A percentile compares a stretch with the other conserved stretches of the same genome.
Conservation (phyloP, 2,113 vertebrate genomes). For the Tychaedon coryphoeus region DNA sequence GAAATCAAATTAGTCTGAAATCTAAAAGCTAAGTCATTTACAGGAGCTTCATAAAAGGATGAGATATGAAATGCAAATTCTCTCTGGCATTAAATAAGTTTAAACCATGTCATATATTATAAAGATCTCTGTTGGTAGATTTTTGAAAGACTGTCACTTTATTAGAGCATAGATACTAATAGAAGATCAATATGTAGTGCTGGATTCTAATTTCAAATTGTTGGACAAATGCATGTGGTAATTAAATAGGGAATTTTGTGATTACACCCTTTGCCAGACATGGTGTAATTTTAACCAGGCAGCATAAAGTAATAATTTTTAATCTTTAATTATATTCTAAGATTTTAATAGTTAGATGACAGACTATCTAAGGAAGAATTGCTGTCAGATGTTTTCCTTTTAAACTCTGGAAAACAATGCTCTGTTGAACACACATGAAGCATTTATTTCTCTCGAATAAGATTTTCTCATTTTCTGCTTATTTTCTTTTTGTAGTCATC, state of each 20-base stretch:
- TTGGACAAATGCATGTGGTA: slow-evolving; percentile 29
- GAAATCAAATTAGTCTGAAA: slow-evolving; percentile 68
- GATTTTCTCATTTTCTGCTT: background rate
- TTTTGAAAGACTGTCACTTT: slow-evolving; percentile 60
- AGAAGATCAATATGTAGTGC: slow-evolving; percentile 57
- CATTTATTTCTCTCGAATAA: background rate
- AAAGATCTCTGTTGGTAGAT: slow-evolving; percentile 46
- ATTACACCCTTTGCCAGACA: slow-evolving; percentile 30
- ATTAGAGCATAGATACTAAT: slow-evolving; percentile 48
- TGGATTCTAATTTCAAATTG: slow-evolving; percentile 61
- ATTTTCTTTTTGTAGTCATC: slow-evolving; percentile 19
- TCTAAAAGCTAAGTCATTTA: slow-evolving; percentile 50
- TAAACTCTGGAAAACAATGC: slow-evolving; percentile 9
- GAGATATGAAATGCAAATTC: slow-evolving; percentile 65
- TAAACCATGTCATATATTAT: slow-evolving; percentile 46
- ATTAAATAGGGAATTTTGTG: slow-evolving; percentile 46
- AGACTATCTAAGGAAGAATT: background rate
- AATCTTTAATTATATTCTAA: background rate
- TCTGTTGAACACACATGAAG: background rate
- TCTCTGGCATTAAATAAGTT: slow-evolving; percentile 56
- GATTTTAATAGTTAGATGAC: slow-evolving; percentile 29
- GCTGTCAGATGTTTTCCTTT: background rate
- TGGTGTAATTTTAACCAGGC: slow-evolving; percentile 16
- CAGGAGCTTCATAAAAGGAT: slow-evolving; percentile 2
- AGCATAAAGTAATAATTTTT: background rate